These are phyloP conservation scores for Venusia cambrica DNA, from an alignment of 2,888 invertebrate species.

Conservation along the genomic window DNA sequence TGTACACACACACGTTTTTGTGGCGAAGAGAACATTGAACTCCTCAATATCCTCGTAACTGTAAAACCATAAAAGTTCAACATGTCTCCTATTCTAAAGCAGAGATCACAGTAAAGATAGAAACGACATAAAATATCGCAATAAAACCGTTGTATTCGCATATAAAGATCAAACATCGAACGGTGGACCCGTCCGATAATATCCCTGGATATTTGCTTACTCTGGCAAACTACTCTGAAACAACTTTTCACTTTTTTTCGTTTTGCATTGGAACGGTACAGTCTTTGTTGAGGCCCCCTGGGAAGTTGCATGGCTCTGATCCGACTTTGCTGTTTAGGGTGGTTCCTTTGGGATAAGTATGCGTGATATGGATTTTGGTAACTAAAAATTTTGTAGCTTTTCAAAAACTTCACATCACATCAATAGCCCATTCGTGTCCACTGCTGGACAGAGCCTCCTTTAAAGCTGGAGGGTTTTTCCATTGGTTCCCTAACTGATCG, in stretches of 20 bases:
- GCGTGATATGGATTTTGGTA: neutral
- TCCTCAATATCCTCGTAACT: neutral
- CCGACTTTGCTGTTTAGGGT: constrained; percentile 8
- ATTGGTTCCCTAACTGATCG: too few species aligned
- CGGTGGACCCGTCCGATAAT: constrained; percentile 22
- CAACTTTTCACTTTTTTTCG: constrained; percentile 12
- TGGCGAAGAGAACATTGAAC: neutral
- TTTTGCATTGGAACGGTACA: constrained; percentile 19
- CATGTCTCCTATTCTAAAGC: constrained; percentile 5
- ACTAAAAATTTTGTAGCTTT: too few species aligned
- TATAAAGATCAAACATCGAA: constrained; percentile 22
- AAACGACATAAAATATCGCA: constrained; percentile 16
- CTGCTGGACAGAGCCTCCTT: too few species aligned
- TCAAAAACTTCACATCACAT: too few species aligned
- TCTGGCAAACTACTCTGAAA: constrained; percentile 23
- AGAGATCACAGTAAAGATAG: constrained; percentile 19
- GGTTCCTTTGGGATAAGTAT: constrained; percentile 3
- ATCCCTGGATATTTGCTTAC: constrained; percentile 26
- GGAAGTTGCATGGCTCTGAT: constrained; percentile 18
- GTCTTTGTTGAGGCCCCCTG: constrained; percentile 19
- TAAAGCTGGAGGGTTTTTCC: too few species aligned
- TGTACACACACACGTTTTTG: too few species aligned
- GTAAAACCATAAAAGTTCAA: constrained; percentile 3
- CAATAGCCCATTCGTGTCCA: too few species aligned
- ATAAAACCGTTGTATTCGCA: constrained; percentile 20